These are phyloP conservation scores for Drosophila tripunctata DNA, from an alignment of 2,888 invertebrate genomes.

Conservation along the genomic window DNA sequence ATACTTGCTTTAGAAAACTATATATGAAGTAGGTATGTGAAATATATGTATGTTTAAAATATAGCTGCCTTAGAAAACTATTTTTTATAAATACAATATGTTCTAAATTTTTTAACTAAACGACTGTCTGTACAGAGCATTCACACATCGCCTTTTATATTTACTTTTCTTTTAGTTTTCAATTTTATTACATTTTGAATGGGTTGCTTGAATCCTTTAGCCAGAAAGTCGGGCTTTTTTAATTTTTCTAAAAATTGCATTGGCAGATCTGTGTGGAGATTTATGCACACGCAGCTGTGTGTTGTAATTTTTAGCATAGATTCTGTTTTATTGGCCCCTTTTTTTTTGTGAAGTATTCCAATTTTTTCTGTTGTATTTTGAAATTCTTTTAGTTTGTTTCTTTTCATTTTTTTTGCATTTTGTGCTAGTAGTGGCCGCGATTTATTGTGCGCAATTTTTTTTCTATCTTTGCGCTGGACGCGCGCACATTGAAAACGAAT, in stretches of 20 bases:
- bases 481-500: constrained; percentile 79
- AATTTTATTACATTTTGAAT: constrained; percentile 59
- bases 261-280: constrained; percentile 56
- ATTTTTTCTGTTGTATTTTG: constrained; percentile 19
- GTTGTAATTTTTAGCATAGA: constrained; percentile 74
- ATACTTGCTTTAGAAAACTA: no score
- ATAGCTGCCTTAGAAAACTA: no score
- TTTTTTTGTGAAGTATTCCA: constrained; percentile 19
- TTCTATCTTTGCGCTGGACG: constrained; percentile 71
- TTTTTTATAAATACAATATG: no score
- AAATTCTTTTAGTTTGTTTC: constrained; percentile 20
- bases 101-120: neutral
- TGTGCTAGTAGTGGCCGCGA: constrained; percentile 59
- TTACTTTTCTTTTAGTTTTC: neutral
- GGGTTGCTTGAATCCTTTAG: constrained; percentile 32
- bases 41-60: no score
- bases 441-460: constrained; percentile 73
- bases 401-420: constrained; percentile 27
- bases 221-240: constrained; percentile 38
- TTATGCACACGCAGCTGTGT: constrained; percentile 79
- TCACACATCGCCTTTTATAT: neutral
- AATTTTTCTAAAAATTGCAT: constrained; percentile 61
- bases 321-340: constrained; percentile 30
- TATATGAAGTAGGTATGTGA: no score
- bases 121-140: no score